These are phyloP conservation scores for Cottus gobio DNA, from an alignment of 2,113 vertebrate genomes.

Conservation along the genomic window DNA sequence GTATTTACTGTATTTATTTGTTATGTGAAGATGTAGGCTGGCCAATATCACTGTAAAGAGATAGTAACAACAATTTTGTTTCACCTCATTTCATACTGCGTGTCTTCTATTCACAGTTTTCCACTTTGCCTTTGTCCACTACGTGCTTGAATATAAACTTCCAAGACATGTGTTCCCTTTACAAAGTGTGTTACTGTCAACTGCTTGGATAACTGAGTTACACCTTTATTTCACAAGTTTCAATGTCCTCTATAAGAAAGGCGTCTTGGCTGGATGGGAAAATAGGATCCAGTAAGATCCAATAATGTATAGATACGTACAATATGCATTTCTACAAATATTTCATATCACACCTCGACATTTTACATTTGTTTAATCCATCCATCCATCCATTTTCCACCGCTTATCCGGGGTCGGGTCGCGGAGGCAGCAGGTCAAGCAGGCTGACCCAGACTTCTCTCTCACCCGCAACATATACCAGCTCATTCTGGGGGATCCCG, in stretches of 20 bases:
- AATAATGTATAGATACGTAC: not conserved
- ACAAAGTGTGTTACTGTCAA: not conserved
- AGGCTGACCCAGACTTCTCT: too few relatives aligned
- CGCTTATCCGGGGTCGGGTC: too few relatives aligned
- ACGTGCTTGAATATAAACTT: not conserved
- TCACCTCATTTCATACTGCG: not conserved
- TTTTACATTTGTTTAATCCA: slow-evolving; percentile 9
- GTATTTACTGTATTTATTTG: not conserved
- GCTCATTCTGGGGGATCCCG: too few relatives aligned
- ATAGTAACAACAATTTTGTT: not conserved
- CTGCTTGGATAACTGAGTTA: not conserved
- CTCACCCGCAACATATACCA: too few relatives aligned
- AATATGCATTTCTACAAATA: not conserved
- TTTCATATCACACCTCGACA: not conserved
- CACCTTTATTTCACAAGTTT: not conserved
- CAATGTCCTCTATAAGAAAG: not conserved
- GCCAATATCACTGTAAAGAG: not conserved
- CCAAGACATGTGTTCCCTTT: not conserved
- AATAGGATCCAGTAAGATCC: not conserved
- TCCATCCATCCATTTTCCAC: too few relatives aligned
- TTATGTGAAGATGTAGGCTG: not conserved
- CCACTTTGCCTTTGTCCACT: not conserved
- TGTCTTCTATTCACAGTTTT: not conserved
- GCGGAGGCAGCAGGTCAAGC: too few relatives aligned
- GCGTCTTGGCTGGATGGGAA: not conserved